phyloP scores from a whole-genome alignment of 2,888 invertebrate species.

The Eumerus sabulonum region DNA sequence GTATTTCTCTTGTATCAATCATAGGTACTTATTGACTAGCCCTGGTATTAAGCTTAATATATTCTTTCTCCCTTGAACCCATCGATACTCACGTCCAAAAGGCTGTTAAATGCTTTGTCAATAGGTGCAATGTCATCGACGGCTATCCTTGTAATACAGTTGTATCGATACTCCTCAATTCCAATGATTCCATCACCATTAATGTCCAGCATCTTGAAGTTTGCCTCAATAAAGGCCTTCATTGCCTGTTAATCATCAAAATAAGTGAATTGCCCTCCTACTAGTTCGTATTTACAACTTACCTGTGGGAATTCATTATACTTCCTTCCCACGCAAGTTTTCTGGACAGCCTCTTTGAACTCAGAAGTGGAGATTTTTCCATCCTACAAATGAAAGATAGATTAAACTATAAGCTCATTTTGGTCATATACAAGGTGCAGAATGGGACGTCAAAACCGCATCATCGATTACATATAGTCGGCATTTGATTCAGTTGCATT shows the following conservation, averaged over 20 bases:
- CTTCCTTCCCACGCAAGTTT: constrained; percentile 87
- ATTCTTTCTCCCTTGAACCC: not conserved
- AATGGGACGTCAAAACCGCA: too few species aligned
- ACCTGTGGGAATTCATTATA: constrained; percentile 89
- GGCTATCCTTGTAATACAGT: constrained; percentile 89
- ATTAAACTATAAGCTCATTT: too few species aligned
- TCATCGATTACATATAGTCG: too few species aligned
- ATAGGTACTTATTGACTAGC: too few species aligned
- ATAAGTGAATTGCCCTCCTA: not conserved
- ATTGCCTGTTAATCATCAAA: constrained; percentile 81
- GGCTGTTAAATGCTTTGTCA: constrained; percentile 87
- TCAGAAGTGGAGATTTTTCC: constrained; percentile 90
- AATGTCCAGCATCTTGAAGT: constrained; percentile 89
- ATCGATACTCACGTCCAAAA: constrained; percentile 84
- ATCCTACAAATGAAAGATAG: constrained; percentile 81
- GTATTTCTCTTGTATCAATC: too few species aligned
- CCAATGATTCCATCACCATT: constrained; percentile 89
- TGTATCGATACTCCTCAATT: constrained; percentile 89
- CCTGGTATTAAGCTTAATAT: too few species aligned
- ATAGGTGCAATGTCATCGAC: constrained; percentile 87
- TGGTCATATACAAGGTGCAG: too few species aligned
- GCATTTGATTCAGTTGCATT: constrained; percentile 1
- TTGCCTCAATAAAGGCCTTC: constrained; percentile 91
- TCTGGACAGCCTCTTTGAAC: constrained; percentile 89
- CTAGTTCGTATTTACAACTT: constrained; percentile 16